Base-by-base conservation (phyloP, 2,797 vertebrate genomes). In the Rhabdophis nuchalis region DNA sequence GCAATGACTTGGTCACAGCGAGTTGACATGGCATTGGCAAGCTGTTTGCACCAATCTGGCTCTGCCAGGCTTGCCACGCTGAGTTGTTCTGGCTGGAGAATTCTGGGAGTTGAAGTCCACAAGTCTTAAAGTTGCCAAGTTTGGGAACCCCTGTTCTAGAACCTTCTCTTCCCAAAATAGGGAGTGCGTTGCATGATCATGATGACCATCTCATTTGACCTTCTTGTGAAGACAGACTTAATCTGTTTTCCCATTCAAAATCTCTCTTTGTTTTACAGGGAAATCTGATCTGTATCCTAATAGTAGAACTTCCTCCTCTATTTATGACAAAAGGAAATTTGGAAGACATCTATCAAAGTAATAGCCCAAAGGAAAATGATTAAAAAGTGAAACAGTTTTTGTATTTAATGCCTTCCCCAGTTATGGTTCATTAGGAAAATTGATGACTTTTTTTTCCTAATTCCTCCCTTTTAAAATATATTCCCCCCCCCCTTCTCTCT, bases 401-500 rank as follows among this genome's bases (percentile, higher is more conserved):
- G 36, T 46, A 82, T 82, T 82, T 82, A 46, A 46, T 82, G 72
- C 10, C 36, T 82, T 82, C 72, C 9, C 36, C 72, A 46, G 36
- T 46, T 82, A 41, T 82, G 36, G 72, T 82, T 82, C 36, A 82
- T 46, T 82, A 82, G 36, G 10, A 82, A 82, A 82, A 46, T 25
- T 46, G 36, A 25, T 82, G 72, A 46, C 20, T 41, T 32, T 46
- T 82, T 18, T 18, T 82, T 41, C 46, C 9, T 46, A 82, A 82
- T 46, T 82, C 36, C 20, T 46, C 18, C 10, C 72, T 82, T 82
- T 23, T 46, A 41, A 82, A 82, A 82, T 82, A 82, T 25, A 25
- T 46, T 77, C 32, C 1, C 1, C 4, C 0, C 20, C 9, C 58
- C 0, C 23, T 5, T 8, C 6, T 2, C 57, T 3, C 58, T 14